Base-by-base conservation (phyloP, 2,113 vertebrate genomes). In the Phaethornis superciliosus region DNA sequence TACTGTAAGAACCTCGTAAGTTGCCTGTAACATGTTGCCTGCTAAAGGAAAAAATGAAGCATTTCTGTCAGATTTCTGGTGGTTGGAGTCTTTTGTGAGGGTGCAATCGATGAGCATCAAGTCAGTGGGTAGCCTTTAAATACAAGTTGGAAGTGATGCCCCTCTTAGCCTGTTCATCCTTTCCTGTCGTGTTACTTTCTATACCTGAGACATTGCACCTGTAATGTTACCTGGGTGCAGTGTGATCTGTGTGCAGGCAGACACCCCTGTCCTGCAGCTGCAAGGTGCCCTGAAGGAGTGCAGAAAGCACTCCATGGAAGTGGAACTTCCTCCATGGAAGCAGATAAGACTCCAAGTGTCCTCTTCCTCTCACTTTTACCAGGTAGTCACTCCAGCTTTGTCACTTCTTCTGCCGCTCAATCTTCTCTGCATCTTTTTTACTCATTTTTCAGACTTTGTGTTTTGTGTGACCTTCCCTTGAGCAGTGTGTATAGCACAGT, bases 401-500 rank as follows among this genome's bases (percentile, higher is more conserved):
- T 44, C 40, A 40, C 40, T 40, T 40, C 37, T 40, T 40, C 40
- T 40, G 40, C 74, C 46, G 35, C 32, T 33, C 46, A 33, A 60
- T 26, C 37, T 52, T 60, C 49, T n/a, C 9, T 33, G 6, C 7
- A 5, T 16, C 4, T 68, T 75, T 74, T 76, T 42, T 20, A 70
- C 9, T 5, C 4, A 4, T 26, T 89, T 79, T 72, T 70, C 24
- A 40, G 60, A 33, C 23, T 60, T 89, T 26, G 2, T 27, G 42
- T 85, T 76, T 76, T 63, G 30, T 60, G 23, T 2, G 4, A 10
- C 46, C 28, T 55, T 83, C 55, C 32, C 17, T 23, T 42, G 7
- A 18, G 15, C 56, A 72, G 28, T 4, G 0, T 47, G 0, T 47
- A 19, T 5, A 35, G 46, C n/a, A 54, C 2, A 23, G 22, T 59